Conservation (phyloP, 92 coral and sea anemone genomes). For the Umimayanthus chanpuru region DNA sequence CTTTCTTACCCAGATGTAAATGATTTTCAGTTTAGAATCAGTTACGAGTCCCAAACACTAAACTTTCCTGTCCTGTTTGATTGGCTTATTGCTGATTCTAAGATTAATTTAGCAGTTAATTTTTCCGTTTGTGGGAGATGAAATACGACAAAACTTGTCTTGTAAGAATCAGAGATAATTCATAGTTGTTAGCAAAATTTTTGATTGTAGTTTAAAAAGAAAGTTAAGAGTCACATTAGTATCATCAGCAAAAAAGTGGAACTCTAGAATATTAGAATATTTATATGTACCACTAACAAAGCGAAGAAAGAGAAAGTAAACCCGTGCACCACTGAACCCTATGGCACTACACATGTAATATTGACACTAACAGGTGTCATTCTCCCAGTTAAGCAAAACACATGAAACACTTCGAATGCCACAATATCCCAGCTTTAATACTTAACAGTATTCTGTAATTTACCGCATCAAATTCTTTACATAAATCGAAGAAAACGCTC, state of each 20-base stretch:
- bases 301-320: not conserved
- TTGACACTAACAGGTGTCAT: no score
- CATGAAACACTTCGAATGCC: no score
- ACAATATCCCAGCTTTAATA: no score
- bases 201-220: not conserved
- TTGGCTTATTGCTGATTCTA: conserved; percentile 2
- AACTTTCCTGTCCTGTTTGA: conserved; percentile 16
- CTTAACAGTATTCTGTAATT: no score
- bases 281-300: not conserved
- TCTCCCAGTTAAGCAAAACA: no score
- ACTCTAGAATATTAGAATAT: conserved; percentile 15
- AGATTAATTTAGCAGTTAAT: not conserved
- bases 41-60: not conserved
- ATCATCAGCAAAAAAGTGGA: conserved; percentile 34
- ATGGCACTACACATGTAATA: not conserved
- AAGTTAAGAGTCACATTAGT: not conserved
- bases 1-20: conserved; percentile 27
- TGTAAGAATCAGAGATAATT: not conserved
- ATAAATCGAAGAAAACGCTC: no score
- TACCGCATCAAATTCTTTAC: no score
- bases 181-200: not conserved
- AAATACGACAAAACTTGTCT: not conserved
- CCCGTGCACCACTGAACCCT: not conserved
- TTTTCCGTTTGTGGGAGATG: not conserved
- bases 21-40: conserved; percentile 22